Percentiles rank a stretch among this genome's conserved stretches.
Conservation (phyloP, 2,113 vertebrate species). For the Hippolais icterina region DNA sequence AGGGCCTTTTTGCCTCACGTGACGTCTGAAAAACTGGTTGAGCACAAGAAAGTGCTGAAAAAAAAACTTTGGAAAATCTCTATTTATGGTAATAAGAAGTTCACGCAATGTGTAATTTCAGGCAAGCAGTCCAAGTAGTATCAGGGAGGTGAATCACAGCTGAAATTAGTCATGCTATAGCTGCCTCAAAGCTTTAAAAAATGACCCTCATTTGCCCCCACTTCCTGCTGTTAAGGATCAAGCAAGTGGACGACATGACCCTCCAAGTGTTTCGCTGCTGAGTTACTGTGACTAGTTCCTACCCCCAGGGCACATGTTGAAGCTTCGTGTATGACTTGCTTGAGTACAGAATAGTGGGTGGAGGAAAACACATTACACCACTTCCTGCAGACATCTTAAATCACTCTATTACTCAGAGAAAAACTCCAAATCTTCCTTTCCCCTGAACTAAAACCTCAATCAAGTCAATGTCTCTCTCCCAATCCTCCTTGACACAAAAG, state of each 20-base stretch:
- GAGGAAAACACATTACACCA: background rate
- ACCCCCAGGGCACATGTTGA: background rate
- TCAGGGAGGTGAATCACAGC: conserved; percentile 33
- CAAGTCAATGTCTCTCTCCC: background rate
- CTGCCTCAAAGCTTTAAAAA: background rate
- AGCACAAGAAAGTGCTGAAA: background rate
- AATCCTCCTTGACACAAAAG: background rate
- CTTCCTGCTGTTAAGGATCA: conserved; percentile 7
- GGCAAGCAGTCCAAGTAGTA: background rate
- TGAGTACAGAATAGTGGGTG: background rate
- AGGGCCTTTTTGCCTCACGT: background rate
- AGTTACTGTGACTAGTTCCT: background rate
- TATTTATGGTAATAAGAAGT: conserved; percentile 7
- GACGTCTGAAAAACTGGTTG: background rate
- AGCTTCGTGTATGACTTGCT: background rate
- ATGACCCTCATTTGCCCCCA: background rate
- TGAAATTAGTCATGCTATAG: conserved; percentile 31
- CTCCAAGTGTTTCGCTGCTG: background rate
- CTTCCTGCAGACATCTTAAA: background rate
- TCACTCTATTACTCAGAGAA: background rate
- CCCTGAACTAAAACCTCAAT: background rate
- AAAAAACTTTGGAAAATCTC: background rate
- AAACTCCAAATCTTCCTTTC: background rate
- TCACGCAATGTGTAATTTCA: background rate
- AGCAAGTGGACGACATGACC: background rate